Evolutionary conservation across 2,888 invertebrate species (phyloP).

Genomic region (Lamellibrachia satsuma): DNA sequence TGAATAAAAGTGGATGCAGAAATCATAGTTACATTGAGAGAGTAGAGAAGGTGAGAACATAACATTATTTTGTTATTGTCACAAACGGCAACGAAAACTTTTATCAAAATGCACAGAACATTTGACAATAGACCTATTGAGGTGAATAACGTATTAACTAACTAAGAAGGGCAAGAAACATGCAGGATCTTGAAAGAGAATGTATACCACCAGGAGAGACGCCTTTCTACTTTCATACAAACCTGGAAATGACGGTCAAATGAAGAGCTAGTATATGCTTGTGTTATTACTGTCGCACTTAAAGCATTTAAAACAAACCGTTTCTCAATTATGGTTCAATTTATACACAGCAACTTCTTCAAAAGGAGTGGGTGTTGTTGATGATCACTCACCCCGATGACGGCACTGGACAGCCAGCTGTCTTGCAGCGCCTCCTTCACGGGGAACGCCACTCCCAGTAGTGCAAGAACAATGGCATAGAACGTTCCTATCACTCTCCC

Average conservation of each 20-base stretch:
- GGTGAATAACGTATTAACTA: too few relatives aligned
- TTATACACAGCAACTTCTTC: neutral
- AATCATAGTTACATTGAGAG: too few relatives aligned
- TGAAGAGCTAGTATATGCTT: neutral
- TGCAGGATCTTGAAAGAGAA: too few relatives aligned
- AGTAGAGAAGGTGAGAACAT: too few relatives aligned
- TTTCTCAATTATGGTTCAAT: neutral
- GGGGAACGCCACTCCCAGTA: slow-evolving; percentile 17
- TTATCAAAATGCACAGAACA: too few relatives aligned
- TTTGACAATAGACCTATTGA: too few relatives aligned
- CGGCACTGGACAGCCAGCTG: neutral
- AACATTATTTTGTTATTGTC: too few relatives aligned
- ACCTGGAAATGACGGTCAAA: neutral
- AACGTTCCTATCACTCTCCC: neutral
- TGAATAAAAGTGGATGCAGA: too few relatives aligned
- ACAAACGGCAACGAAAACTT: too few relatives aligned
- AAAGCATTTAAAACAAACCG: neutral
- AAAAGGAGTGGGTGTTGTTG: neutral
- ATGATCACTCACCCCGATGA: slow-evolving; percentile 9
- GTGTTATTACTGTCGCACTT: neutral
- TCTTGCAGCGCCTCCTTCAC: slow-evolving; percentile 19
- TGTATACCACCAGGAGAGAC: too few relatives aligned
- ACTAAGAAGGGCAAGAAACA: too few relatives aligned
- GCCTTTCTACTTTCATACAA: neutral
- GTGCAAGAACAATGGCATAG: neutral